phyloP scores from a whole-genome alignment of 2,888 invertebrate species.

The Lithodes maja region DNA sequence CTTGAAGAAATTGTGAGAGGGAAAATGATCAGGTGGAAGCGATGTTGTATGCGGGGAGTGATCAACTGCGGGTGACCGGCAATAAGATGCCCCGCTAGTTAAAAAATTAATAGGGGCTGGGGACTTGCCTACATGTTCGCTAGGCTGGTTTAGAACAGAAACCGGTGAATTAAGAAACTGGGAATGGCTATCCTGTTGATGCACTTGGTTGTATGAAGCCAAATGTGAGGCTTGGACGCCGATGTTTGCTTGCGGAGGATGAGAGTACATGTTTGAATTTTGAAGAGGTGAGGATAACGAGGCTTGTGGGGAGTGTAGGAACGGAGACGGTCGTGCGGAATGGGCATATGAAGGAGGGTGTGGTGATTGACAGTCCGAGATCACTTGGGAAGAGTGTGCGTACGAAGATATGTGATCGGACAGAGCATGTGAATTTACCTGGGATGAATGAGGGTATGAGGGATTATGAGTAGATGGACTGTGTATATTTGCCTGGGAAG shows the following conservation, averaged over 20 bases:
- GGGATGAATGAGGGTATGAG: constrained; percentile 35
- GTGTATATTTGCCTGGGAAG: constrained; percentile 27
- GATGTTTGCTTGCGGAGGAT: not conserved
- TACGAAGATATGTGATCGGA: not conserved
- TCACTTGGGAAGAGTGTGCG: constrained; percentile 35
- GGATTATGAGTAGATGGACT: constrained; percentile 2
- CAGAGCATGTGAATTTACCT: constrained; percentile 6
- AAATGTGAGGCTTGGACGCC: constrained; percentile 8
- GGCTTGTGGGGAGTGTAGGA: constrained; percentile 24
- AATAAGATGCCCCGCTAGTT: constrained; percentile 9
- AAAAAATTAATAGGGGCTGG: constrained; percentile 29
- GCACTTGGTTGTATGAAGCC: not conserved
- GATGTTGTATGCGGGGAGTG: constrained; percentile 41
- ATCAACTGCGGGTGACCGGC: constrained; percentile 22
- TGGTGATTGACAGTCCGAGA: constrained; percentile 1
- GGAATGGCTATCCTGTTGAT: not conserved
- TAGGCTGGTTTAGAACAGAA: not conserved
- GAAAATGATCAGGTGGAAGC: not conserved
- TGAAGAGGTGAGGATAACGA: not conserved
- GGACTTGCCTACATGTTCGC: not conserved
- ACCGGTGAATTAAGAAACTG: constrained; percentile 1
- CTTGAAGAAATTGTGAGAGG: constrained; percentile 6
- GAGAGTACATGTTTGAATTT: constrained; percentile 1
- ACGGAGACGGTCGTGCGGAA: constrained; percentile 7
- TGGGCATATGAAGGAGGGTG: constrained; percentile 34